Conservation (phyloP, 2,797 vertebrate species). For the Notolepis coatsorum region DNA sequence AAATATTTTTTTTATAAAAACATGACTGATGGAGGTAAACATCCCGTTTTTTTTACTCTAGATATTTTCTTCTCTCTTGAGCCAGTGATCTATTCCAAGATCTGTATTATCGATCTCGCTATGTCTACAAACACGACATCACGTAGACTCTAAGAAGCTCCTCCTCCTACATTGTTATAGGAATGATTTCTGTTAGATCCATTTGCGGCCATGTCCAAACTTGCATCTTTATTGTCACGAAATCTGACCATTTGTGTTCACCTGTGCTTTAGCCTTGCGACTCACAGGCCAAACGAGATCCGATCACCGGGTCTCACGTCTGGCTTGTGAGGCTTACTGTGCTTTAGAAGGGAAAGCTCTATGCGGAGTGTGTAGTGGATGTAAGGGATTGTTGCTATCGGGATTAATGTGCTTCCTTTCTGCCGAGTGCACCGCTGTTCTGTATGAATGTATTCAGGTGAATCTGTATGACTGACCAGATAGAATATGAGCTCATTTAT, state of each 20-base stretch:
- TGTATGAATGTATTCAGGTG: slow-evolving; percentile 12
- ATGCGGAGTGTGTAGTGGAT: neutral
- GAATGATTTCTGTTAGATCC: neutral
- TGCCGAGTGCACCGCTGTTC: neutral
- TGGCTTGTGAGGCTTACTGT: slow-evolving; percentile 8
- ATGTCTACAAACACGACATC: neutral
- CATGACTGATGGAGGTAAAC: neutral
- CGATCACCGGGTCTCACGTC: neutral
- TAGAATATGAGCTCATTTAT: neutral
- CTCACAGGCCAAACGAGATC: neutral
- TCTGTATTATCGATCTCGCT: neutral
- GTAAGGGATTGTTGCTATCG: neutral
- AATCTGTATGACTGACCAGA: neutral
- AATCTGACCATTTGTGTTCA: neutral
- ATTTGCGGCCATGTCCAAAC: too few relatives aligned
- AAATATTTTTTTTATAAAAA: slow-evolving; percentile 8
- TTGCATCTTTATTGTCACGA: too few relatives aligned
- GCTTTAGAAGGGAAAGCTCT: slow-evolving; percentile 15
- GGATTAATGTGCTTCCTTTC: neutral
- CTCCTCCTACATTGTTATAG: neutral
- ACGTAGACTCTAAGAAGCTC: neutral
- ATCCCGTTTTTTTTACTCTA: neutral
- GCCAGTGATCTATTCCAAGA: neutral
- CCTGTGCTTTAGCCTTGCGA: neutral
- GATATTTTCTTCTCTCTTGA: neutral